These are phyloP conservation scores for Magallana angulata DNA, from an alignment of 1,140 invertebrate species.

Conservation along the genomic window DNA sequence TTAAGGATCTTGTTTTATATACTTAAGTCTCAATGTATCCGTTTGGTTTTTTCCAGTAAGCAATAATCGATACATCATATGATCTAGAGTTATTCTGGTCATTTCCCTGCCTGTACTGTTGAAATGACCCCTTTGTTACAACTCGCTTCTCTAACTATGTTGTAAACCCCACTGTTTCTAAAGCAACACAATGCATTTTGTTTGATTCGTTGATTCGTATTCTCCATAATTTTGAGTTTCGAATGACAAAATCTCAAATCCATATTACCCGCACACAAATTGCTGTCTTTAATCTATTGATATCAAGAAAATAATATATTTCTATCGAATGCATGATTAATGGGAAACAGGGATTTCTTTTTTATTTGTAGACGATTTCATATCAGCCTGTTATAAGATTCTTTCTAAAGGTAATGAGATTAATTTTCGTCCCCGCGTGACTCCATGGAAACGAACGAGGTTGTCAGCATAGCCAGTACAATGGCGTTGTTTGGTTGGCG, in stretches of 20 bases:
- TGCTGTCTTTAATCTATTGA: background rate
- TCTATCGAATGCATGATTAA: constrained; percentile 16
- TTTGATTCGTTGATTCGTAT: background rate
- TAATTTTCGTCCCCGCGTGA: constrained; percentile 19
- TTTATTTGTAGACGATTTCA: constrained; percentile 23
- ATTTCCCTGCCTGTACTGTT: background rate
- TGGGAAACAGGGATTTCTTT: background rate
- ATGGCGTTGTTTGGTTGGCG: background rate
- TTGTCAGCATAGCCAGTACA: background rate
- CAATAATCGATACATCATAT: too few species aligned
- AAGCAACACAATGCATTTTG: background rate
- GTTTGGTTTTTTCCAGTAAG: too few species aligned
- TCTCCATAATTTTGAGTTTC: background rate
- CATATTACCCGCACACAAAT: background rate
- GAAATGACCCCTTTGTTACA: background rate
- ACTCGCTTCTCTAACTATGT: too few species aligned
- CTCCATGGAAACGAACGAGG: background rate
- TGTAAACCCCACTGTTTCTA: background rate
- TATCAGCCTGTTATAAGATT: constrained; percentile 23
- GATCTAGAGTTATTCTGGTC: too few species aligned
- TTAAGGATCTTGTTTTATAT: too few species aligned
- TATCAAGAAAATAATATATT: background rate
- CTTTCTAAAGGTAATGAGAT: constrained; percentile 14
- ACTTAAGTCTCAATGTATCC: too few species aligned
- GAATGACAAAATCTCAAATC: background rate